Base-by-base conservation (phyloP, 2,797 vertebrate genomes). In the Etheostoma nigrum region DNA sequence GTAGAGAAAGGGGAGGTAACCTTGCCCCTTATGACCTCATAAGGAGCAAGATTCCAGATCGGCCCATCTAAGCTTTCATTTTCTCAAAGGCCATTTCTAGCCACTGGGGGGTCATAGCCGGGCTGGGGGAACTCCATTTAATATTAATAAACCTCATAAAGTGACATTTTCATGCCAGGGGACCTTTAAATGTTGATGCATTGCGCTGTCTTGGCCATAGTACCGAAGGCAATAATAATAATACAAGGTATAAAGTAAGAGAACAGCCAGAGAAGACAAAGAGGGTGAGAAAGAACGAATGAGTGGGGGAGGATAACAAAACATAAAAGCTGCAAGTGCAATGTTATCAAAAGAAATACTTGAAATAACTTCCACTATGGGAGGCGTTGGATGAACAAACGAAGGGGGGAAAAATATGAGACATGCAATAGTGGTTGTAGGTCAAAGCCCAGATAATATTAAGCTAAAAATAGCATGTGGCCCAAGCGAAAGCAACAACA, bases 281-380 rank as follows among this genome's bases (percentile, higher is more conserved):
- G 67, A 63, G 47, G 16, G 76, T 67, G 59, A 49, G 62, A 74
- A 44, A 18, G 30, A 47, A 48, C 5, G 52, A 58, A 30, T 19
- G n/a, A 19, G 9, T n/a, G 55, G 27, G 9, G 11, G 61, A 51
- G 30, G 25, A 64, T 51, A 16, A 58, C 19, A 67, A 80, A 79
- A 66, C 7, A 52, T 30, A 78, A 47, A 72, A 27, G 48, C 65
- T 71, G 25, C 59, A 62, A 66, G 42, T 81, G 61, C 49, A 57
- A 11, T 33, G 53, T 61, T 33, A 47, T 75, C 49, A n/a, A 64
- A 49, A 77, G 44, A 61, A 73, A 81, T 59, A 44, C 21, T 51
- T 62, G 25, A 78, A 75, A 69, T 74, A 60, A 62, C 54, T 63
- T 47, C 15, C 4, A 18, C 7, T 59, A 30, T 18, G 8, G 21